Evolutionary conservation across 2,888 invertebrate genomes (phyloP).

Genomic region (Ptychoptera contaminata): DNA sequence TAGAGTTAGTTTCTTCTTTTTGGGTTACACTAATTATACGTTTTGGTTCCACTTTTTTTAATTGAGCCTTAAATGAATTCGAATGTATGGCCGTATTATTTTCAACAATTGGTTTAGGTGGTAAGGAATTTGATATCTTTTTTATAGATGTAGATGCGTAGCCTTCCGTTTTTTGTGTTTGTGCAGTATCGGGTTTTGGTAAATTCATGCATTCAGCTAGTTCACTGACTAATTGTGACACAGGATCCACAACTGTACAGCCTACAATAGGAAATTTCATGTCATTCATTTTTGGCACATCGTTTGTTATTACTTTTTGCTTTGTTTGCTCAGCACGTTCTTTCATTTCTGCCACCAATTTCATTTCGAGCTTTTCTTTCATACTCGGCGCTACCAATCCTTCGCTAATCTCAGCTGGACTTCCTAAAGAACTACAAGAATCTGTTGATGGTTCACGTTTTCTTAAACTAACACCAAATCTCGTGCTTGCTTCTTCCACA

Average conservation of each 20-base stretch:
- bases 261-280: conserved; percentile 1
- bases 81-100: conserved; percentile 17
- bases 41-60: conserved; percentile 60
- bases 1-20: conserved; percentile 42
- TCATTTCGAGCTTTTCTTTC: conserved; percentile 71
- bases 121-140: conserved; percentile 13
- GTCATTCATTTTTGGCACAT: conserved; percentile 30
- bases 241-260: conserved; percentile 44
- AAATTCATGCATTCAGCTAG: conserved; percentile 70
- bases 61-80: conserved; percentile 45
- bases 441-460: conserved; percentile 47
- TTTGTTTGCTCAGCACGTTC: conserved; percentile 55
- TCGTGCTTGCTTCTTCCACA: conserved; percentile 54
- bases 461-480: conserved; percentile 53
- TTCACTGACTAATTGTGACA: conserved; percentile 65
- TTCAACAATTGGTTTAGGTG: conserved; percentile 11
- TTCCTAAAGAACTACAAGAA: conserved; percentile 37
- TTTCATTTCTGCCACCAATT: conserved; percentile 70
- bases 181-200: conserved; percentile 23
- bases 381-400: conserved; percentile 25
- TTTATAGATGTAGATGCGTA: conserved; percentile 11
- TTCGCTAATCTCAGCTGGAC: conserved; percentile 26
- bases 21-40: conserved; percentile 34
- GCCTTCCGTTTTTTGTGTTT: conserved; percentile 15
- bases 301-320: conserved; percentile 32